Evolutionary conservation across 53 echinoderm and acorn worm species (phyloP).

Genomic region (Henricia sp.): DNA sequence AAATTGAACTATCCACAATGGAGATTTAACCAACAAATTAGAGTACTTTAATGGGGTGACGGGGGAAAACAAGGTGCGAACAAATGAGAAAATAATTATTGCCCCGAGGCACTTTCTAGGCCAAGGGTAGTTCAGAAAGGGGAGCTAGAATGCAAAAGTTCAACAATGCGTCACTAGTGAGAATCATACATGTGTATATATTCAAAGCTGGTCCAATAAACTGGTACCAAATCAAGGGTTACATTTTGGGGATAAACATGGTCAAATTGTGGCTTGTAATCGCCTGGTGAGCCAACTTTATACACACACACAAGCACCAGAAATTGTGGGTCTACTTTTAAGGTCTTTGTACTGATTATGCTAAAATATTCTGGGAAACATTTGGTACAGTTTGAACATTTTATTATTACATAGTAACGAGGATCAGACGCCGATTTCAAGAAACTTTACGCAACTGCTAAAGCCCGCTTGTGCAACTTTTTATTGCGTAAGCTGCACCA

Average conservation of each 20-base stretch:
- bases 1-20: not conserved
- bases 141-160: not conserved
- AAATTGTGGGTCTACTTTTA: not conserved
- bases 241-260: not conserved
- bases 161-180: constrained; percentile 7
- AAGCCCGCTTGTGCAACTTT: no score
- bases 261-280: not conserved
- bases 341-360: not conserved
- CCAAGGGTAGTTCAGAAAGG: constrained; percentile 15
- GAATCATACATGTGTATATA: not conserved
- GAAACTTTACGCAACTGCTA: no score
- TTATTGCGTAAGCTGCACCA: no score
- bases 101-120: not conserved
- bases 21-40: not conserved
- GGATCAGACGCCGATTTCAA: no score
- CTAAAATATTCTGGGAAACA: not conserved
- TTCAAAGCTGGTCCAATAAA: not conserved
- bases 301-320: not conserved
- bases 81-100: not conserved
- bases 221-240: not conserved
- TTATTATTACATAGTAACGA: not conserved
- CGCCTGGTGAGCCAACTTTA: not conserved
- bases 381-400: not conserved
- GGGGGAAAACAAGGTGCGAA: constrained; percentile 1
- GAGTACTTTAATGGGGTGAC: not conserved